phyloP scores from a whole-genome alignment of 2,797 vertebrate species.

The Fratercula arctica region DNA sequence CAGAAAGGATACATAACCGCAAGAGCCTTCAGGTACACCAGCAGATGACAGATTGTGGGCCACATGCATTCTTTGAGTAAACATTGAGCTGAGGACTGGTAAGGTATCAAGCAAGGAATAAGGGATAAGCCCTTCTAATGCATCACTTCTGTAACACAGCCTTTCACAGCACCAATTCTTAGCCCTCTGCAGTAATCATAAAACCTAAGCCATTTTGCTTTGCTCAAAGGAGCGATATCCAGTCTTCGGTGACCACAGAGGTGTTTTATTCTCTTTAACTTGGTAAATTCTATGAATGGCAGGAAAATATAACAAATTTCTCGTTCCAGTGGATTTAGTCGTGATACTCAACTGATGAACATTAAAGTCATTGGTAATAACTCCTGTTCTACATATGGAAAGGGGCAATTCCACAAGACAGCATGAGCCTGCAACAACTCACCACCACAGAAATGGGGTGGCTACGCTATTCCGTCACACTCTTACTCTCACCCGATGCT shows the following conservation, averaged over 20 bases:
- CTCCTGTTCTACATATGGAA: neutral
- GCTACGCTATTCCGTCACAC: neutral
- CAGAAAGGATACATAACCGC: constrained; percentile 14
- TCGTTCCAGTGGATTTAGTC: neutral
- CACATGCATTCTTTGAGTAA: neutral
- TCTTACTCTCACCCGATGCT: neutral
- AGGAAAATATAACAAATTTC: neutral
- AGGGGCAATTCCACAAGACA: neutral
- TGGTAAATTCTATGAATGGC: neutral
- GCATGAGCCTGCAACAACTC: neutral
- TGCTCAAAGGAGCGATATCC: neutral
- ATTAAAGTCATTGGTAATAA: neutral
- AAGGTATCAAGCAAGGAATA: constrained; percentile 34
- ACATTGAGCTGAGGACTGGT: neutral
- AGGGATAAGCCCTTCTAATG: constrained; percentile 23
- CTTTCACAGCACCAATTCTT: constrained; percentile 54
- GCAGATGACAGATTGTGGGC: neutral
- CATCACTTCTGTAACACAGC: constrained; percentile 66
- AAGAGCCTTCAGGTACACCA: constrained; percentile 15
- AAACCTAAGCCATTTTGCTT: neutral
- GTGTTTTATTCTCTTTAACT: neutral
- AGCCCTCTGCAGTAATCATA: neutral
- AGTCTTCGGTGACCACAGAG: neutral
- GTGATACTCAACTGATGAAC: neutral
- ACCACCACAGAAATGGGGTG: neutral